Evolutionary conservation across 2,113 vertebrate species (phyloP), one percentile per base, ranked within the genome.

Genomic region (Catharus bicknelli): DNA sequence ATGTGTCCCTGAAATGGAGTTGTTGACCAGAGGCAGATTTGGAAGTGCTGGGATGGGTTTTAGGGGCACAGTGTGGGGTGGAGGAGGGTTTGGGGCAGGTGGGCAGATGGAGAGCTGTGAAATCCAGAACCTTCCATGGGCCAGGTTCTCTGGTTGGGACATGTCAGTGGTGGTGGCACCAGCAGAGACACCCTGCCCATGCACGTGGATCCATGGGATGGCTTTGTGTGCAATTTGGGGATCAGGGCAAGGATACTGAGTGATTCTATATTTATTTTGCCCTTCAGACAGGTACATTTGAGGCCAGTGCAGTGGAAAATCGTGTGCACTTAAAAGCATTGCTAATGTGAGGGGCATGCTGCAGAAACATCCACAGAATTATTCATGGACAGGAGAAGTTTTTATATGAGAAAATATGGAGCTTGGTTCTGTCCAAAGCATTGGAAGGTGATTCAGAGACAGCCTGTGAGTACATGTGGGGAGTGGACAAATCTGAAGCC

Each of bases 321-420:
- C 0, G 1, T 6, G n/a, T 22, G 43, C 13, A 3, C 36, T 53
- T 40, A 11, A n/a, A 29, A 38, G 18, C 36, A 11, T 15, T 6
- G 0, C 25, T 62, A 12, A 38, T 7, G 15, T 0, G 0, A n/a
- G 63, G n/a, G 67, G 16, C 55, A 9, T 29, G 38, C 13, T 70
- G 32, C 72, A 67, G 94, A 36, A 73, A 66, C 1, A 4, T 30
- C 47, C 27, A 19, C 25, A 45, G 9, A 54, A 22, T 62, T 48
- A 29, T 23, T 45, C 29, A 25, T 32, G 55, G 67, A 2, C 8
- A 30, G 64, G 47, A 90, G 45, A 45, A 45, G 19, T 8, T 72
- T 77, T 54, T 15, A 2, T 5, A 2, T 5, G 47, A 58, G 43
- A 8, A 53, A 25, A 29, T 54, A 4, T 30, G 53, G 23, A 10